Evolutionary conservation across 2,797 vertebrate species (phyloP).

Genomic region (Artibeus lituratus): DNA sequence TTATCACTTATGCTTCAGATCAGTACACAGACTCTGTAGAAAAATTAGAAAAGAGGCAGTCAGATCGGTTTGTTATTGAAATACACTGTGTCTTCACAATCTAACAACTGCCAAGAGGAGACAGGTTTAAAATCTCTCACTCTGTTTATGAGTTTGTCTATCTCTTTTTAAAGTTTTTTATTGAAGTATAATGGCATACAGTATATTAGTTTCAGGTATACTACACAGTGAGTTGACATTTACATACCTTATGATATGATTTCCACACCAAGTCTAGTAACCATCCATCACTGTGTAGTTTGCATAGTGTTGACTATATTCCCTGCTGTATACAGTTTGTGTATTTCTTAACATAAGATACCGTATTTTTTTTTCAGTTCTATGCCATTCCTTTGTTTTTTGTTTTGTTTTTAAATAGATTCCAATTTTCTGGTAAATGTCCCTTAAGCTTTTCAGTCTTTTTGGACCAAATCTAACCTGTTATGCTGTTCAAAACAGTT

Average conservation of each 20-base stretch:
- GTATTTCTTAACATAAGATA: constrained; percentile 30
- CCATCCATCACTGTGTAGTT: background rate
- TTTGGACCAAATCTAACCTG: constrained; percentile 15
- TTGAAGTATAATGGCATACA: background rate
- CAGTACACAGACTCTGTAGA: background rate
- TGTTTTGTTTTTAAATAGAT: background rate
- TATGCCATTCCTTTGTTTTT: background rate
- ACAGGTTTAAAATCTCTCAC: background rate
- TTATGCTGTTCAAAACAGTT: background rate
- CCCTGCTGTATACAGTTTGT: background rate
- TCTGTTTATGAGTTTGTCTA: background rate
- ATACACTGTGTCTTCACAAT: background rate
- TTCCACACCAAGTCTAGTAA: no score
- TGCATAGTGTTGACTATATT: background rate
- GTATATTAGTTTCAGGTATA: background rate
- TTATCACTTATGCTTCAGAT: background rate
- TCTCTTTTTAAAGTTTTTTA: background rate
- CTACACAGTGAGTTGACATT: background rate
- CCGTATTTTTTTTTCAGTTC: background rate
- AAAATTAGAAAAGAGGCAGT: background rate
- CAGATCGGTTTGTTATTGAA: background rate
- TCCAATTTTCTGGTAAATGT: background rate
- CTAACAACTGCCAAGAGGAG: constrained; percentile 14
- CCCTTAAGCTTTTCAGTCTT: background rate
- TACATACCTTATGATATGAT: background rate